Base-by-base conservation (phyloP, 2,888 invertebrate species). In the Torymus tubicola region DNA sequence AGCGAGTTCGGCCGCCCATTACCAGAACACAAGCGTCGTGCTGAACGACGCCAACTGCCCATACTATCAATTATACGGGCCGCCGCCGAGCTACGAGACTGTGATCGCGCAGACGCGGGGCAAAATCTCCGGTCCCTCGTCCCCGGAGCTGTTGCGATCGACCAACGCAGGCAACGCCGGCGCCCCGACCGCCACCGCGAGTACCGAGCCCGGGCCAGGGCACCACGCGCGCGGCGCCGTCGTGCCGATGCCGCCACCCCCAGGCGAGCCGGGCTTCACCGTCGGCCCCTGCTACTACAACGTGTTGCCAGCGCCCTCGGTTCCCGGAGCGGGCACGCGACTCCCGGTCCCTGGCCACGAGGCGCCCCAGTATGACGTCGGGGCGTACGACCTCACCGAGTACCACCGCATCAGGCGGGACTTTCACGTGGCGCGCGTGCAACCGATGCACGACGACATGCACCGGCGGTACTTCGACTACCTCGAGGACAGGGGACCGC, bases 11-110 rank as follows among this genome's bases (percentile, higher is more conserved):
- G 89, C 89, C 18, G 83, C 87, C 50, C 88, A 90, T 65, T 90
- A 88, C 80, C 90, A 89, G 80, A 89, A 90, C 82, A 89, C 90
- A 77, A 89, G 85, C 77, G 90, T 90, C 74, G 87, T 90, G 55
- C 80, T 90, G 77, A 90, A 90, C 80, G 89, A 90, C 78, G 85
- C 87, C 57, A 89, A 88, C 86, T 91, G 90, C 78, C 91, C 91
- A 4, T 91, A 91, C 81, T 91, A 91, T 83, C 91, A 91, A 80
- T 83, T 91, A n/a, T 92, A 92, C 82, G 92, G 92, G 18, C 92
- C 92, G 61, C 92, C 92, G 13, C 92, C 92, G n/a, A 91, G 91
- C 82, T 92, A 92, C 84, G 92, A 92, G 81, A 91, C 91, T 58
- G 91, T 92, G 73, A 90, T 91, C 78, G 90, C 90, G 4, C 90